A percentile compares a stretch with the other conserved stretches of the same genome.
Evolutionary conservation across 2,113 vertebrate genomes (phyloP).

Genomic region (Phylloscopus trochiloides): DNA sequence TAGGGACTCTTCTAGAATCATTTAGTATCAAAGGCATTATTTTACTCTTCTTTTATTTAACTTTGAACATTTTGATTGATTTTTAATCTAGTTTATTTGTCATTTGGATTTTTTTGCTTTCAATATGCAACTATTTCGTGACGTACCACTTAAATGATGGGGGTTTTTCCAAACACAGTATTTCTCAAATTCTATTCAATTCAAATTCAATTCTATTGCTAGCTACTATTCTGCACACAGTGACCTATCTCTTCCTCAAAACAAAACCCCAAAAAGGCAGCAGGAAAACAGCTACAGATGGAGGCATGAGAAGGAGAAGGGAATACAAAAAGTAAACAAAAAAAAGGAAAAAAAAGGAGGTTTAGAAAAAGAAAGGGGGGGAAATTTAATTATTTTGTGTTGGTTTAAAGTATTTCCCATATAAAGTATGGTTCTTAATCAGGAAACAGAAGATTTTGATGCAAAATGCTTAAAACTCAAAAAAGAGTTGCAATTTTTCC

Average conservation of each 20-base stretch:
- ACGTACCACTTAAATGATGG: background rate
- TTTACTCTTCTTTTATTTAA: background rate
- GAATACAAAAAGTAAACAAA: background rate
- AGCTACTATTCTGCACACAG: background rate
- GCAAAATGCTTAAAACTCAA: background rate
- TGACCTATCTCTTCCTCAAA: background rate
- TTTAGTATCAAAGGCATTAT: background rate
- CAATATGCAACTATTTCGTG: background rate
- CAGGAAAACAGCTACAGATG: background rate
- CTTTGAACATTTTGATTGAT: background rate
- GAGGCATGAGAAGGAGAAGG: background rate
- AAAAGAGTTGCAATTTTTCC: background rate
- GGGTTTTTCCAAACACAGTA: background rate
- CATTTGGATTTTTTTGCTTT: background rate
- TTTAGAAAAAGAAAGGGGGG: background rate
- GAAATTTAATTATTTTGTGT: background rate
- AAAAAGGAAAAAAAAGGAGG: background rate
- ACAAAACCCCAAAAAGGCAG: background rate
- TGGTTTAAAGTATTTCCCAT: background rate
- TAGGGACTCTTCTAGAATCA: background rate
- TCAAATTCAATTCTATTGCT: background rate
- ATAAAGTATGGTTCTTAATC: background rate
- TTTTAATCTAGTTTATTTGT: background rate
- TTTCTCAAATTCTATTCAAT: background rate
- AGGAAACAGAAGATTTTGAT: background rate